phyloP scores from a whole-genome alignment of 1,140 invertebrate genomes.

The Drosophila sp. region DNA sequence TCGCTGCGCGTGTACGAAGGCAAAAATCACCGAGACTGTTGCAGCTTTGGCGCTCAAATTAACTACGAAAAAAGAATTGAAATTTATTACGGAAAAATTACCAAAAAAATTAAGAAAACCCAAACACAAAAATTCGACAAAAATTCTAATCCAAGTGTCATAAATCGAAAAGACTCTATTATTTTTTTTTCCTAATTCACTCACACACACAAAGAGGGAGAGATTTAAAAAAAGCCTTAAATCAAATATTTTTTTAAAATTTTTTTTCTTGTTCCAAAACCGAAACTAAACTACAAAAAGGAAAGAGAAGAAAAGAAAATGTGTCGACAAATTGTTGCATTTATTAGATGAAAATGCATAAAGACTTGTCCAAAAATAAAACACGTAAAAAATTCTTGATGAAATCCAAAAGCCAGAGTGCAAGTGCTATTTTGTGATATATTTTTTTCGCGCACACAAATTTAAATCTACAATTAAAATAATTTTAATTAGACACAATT shows the following conservation, averaged over 20 bases:
- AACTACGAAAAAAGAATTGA: constrained; percentile 15
- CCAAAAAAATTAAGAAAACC: constrained; percentile 28
- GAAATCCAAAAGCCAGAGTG: constrained; percentile 33
- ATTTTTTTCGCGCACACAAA: constrained; percentile 30
- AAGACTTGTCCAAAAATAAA: constrained; percentile 80
- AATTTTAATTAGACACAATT: constrained; percentile 14
- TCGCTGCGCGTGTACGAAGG: constrained; percentile 51
- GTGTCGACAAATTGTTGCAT: constrained; percentile 58
- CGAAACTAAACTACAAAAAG: constrained; percentile 24
- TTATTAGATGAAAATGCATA: constrained; percentile 80
- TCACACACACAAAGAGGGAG: neutral
- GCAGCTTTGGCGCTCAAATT: constrained; percentile 68
- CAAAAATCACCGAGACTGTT: constrained; percentile 44
- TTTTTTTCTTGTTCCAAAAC: constrained; percentile 12
- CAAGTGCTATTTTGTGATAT: constrained; percentile 67
- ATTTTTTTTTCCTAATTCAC: neutral
- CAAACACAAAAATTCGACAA: constrained; percentile 27
- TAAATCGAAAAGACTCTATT: constrained; percentile 32
- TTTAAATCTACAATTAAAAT: constrained; percentile 34
- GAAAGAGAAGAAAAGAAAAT: constrained; percentile 37
- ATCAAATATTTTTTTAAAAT: constrained; percentile 16
- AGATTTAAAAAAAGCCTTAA: constrained; percentile 20
- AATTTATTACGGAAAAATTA: constrained; percentile 26
- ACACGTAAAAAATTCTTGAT: constrained; percentile 74
- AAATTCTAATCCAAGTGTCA: constrained; percentile 35